phyloP scores from a whole-genome alignment of 2,113 vertebrate species.

The Bostrychus sinensis region DNA sequence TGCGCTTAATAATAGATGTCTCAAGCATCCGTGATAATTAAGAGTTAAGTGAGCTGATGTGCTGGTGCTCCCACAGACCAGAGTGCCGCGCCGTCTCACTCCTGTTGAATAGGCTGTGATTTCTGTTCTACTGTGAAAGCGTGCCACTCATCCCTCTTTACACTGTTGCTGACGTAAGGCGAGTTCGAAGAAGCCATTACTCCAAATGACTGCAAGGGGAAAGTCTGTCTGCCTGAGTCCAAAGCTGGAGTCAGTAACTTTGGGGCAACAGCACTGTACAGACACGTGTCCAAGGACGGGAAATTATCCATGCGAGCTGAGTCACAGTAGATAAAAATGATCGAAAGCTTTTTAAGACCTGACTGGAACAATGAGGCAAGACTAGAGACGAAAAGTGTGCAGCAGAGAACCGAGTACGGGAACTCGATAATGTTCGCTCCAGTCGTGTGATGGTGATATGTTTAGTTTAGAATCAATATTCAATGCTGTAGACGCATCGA shows the following conservation, averaged over 20 bases:
- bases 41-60: conserved; percentile 61
- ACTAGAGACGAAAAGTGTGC: not conserved
- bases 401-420: not conserved
- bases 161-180: conserved; percentile 53
- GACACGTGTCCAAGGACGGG: conserved; percentile 2
- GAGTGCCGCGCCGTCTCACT: conserved; percentile 7
- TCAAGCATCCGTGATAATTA: conserved; percentile 70
- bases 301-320: conserved; percentile 2
- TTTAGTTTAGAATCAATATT: conserved; percentile 11
- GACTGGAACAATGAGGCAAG: not conserved
- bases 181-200: conserved; percentile 66
- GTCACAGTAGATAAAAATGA: conserved; percentile 6
- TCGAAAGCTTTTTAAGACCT: not conserved
- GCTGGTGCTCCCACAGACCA: conserved; percentile 15
- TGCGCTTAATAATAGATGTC: conserved; percentile 70
- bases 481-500: conserved; percentile 7
- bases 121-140: conserved; percentile 65
- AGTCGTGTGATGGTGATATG: conserved; percentile 1
- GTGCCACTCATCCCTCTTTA: conserved; percentile 49
- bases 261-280: conserved; percentile 23
- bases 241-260: conserved; percentile 39
- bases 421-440: not conserved
- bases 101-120: conserved; percentile 5
- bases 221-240: conserved; percentile 12
- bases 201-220: conserved; percentile 48